Base-by-base conservation (phyloP, 2,113 vertebrate species). In the Onychorhynchus coronatus region DNA sequence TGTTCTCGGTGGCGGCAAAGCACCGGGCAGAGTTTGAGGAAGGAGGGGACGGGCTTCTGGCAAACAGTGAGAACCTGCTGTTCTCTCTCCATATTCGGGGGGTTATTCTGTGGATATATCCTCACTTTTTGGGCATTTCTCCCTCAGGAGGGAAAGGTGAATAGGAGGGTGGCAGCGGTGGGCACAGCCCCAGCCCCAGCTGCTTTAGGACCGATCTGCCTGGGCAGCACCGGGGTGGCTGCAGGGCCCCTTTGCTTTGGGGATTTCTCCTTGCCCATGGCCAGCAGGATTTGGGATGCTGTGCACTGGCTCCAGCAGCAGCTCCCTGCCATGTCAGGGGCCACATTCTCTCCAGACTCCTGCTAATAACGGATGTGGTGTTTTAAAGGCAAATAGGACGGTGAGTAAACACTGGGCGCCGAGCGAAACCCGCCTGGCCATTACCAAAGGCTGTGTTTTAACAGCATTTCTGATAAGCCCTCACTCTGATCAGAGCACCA, bases 381-480 rank as follows among this genome's bases (percentile, higher is more conserved):
- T 35, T 78, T 27, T 7, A 28, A 0, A 49, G 55, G 42, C 25
- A 21, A 52, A 24, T 1, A 5, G 6, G 2, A 18, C 0, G 14
- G 78, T 49, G 85, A 95, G 39, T 3, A 5, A 87, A 6, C 8
- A 89, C 41, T 52, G 46, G 74, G 81, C 1, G 7, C 81, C 74
- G 0, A 5, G 28, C 1, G 1, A 21, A 65, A 19, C 15, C 83
- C 15, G 5, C 35, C 22, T 6, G 10, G 35, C 78, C 16, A 28
- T 77, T 83, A 77, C 85, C 10, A 85, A 83, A 93, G 73, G 14
- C 67, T 58, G 83, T 63, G 47, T 85, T 95, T 96, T 80, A 97
- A 91, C 96, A 93, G 71, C 67, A 9, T 71, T 94, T 92, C 97
- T 97, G 96, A 81, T 88, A 94, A 94, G 90, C 82, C 94, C 79